A percentile compares a stretch with the other conserved stretches of the same genome.
Conservation (phyloP, 2,888 invertebrate genomes). For the Ormyrus nitidulus region DNA sequence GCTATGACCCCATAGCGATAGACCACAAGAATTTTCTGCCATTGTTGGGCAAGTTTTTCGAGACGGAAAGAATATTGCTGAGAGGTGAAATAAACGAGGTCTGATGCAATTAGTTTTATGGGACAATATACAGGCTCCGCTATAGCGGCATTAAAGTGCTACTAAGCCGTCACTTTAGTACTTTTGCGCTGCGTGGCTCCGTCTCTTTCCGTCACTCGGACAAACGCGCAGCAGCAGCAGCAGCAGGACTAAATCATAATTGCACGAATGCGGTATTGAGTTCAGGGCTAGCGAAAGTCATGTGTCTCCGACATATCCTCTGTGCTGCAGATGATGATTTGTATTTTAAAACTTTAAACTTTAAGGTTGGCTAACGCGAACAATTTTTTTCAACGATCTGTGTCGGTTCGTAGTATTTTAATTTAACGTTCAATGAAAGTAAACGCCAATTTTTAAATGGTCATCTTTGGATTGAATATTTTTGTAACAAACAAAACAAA, state of each 20-base stretch:
- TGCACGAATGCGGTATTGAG: conserved; percentile 60
- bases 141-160: conserved; percentile 65
- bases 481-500: too few relatives aligned
- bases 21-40: conserved; percentile 63
- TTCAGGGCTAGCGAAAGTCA: conserved; percentile 70
- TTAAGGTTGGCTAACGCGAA: too few relatives aligned
- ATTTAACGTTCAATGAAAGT: too few relatives aligned
- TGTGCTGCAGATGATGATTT: not conserved
- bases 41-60: conserved; percentile 64
- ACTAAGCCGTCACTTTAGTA: conserved; percentile 68
- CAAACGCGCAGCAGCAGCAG: too few relatives aligned
- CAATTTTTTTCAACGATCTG: too few relatives aligned
- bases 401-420: too few relatives aligned
- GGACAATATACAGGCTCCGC: conserved; percentile 58
- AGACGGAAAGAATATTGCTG: conserved; percentile 34
- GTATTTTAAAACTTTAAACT: not conserved
- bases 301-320: conserved; percentile 48
- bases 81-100: conserved; percentile 67
- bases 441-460: too few relatives aligned
- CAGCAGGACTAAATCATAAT: too few relatives aligned
- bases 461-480: too few relatives aligned
- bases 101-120: conserved; percentile 73
- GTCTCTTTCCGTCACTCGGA: not conserved
- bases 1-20: conserved; percentile 30
- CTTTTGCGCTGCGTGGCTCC: conserved; percentile 49